These are phyloP conservation scores for Thymallus thymallus DNA, from an alignment of 2,113 vertebrate genomes.

Conservation along the genomic window DNA sequence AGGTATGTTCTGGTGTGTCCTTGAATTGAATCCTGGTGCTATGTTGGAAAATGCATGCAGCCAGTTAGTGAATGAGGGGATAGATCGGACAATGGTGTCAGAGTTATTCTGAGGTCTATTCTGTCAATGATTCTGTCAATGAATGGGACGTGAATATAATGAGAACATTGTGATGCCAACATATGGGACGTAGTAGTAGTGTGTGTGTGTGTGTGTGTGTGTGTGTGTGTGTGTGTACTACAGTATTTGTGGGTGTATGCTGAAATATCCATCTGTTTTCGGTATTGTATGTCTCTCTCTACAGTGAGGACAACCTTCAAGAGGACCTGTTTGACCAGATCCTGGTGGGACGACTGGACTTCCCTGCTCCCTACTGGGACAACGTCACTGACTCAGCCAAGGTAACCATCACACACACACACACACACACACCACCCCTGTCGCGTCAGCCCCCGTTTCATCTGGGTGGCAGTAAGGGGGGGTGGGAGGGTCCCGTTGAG, in stretches of 20 bases:
- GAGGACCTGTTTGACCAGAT: constrained; percentile 99
- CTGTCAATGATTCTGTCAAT: too few relatives aligned
- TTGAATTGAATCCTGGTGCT: neutral
- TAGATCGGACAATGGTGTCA: neutral
- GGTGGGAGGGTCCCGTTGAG: too few relatives aligned
- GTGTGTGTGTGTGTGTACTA: neutral
- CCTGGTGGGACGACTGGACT: constrained; percentile 87
- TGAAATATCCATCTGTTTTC: too few relatives aligned
- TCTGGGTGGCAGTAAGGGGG: too few relatives aligned
- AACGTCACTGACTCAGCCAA: constrained; percentile 92
- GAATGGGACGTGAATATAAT: too few relatives aligned
- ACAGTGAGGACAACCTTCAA: constrained; percentile 91
- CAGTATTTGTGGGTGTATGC: neutral
- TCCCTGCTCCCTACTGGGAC: constrained; percentile 97
- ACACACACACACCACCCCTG: neutral
- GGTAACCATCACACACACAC: constrained; percentile 63
- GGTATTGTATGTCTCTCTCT: constrained; percentile 14
- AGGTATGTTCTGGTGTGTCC: neutral
- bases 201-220: neutral
- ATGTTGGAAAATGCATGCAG: neutral
- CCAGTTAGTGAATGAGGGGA: neutral
- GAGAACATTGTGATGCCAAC: too few relatives aligned
- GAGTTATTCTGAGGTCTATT: too few relatives aligned
- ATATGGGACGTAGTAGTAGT: neutral
- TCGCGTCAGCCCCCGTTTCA: too few relatives aligned